These are phyloP conservation scores for Percina caprodes DNA, from an alignment of 2,113 vertebrate genomes.

Conservation along the genomic window DNA sequence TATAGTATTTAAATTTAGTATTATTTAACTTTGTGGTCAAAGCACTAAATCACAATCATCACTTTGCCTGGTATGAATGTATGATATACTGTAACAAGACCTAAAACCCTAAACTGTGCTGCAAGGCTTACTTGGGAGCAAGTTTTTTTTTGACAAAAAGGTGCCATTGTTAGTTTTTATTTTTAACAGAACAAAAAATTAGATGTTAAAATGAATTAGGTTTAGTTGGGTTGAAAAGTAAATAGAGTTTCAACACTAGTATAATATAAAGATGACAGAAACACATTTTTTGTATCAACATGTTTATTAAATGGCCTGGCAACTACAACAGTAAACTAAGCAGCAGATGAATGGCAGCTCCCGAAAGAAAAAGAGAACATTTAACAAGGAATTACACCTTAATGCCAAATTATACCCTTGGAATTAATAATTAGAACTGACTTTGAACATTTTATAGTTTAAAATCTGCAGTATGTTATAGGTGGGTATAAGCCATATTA, in stretches of 20 bases:
- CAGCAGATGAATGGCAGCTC: conserved; percentile 71
- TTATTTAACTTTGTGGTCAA: too few species aligned
- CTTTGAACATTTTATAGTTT: conserved; percentile 21
- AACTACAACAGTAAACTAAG: conserved; percentile 79
- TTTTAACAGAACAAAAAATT: conserved; percentile 21
- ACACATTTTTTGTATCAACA: conserved; percentile 66
- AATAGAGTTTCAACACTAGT: background rate
- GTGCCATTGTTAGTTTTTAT: conserved; percentile 3
- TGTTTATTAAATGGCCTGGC: conserved; percentile 80
- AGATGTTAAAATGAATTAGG: conserved; percentile 13
- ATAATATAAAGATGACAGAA: conserved; percentile 20
- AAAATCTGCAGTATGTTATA: conserved; percentile 15
- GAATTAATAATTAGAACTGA: background rate
- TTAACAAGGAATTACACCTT: conserved; percentile 60
- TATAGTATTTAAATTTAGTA: too few species aligned
- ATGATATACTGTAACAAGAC: background rate
- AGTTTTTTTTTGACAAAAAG: conserved; percentile 46
- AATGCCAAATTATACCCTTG: conserved; percentile 57
- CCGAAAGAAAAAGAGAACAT: conserved; percentile 65
- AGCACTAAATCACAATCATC: background rate
- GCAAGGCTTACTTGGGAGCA: conserved; percentile 3
- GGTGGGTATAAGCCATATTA: conserved; percentile 19
- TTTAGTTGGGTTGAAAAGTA: conserved; percentile 5
- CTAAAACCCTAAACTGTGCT: conserved; percentile 4
- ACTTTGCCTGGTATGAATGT: background rate